Evolutionary conservation across 2,888 invertebrate genomes (phyloP).

Genomic region (Dione juno): DNA sequence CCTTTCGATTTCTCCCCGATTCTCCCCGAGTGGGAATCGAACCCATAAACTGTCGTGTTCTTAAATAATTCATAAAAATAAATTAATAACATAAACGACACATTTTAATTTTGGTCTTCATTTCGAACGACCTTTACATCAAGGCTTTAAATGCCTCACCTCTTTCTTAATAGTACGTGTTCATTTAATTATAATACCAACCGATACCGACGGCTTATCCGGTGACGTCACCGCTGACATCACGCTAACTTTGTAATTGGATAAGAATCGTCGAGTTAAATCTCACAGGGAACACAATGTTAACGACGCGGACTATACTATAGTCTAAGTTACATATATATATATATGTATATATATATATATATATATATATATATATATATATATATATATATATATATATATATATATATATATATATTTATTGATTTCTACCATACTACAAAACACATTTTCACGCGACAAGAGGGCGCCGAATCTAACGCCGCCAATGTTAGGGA

Average conservation of each 20-base stretch:
- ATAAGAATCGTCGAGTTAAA: conserved; percentile 50
- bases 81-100: background rate
- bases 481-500: conserved; percentile 62
- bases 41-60: too few species aligned
- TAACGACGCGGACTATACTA: conserved; percentile 50
- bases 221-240: conserved; percentile 43
- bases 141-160: conserved; percentile 1
- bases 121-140: conserved; percentile 2
- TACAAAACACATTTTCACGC: conserved; percentile 43
- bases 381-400: too few species aligned
- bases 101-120: background rate
- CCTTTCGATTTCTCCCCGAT: too few species aligned
- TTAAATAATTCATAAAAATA: background rate
- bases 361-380: too few species aligned
- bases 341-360: too few species aligned
- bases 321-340: conserved; percentile 37
- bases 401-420: too few species aligned
- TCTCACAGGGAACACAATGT: conserved; percentile 52
- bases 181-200: conserved; percentile 10
- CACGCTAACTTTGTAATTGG: conserved; percentile 38
- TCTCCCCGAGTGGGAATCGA: too few species aligned
- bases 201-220: conserved; percentile 7
- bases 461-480: conserved; percentile 63
- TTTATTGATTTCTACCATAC: conserved; percentile 44
- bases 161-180: conserved; percentile 18